phyloP scores from a whole-genome alignment of 2,113 vertebrate species.

The Ceuthmochares aereus region DNA sequence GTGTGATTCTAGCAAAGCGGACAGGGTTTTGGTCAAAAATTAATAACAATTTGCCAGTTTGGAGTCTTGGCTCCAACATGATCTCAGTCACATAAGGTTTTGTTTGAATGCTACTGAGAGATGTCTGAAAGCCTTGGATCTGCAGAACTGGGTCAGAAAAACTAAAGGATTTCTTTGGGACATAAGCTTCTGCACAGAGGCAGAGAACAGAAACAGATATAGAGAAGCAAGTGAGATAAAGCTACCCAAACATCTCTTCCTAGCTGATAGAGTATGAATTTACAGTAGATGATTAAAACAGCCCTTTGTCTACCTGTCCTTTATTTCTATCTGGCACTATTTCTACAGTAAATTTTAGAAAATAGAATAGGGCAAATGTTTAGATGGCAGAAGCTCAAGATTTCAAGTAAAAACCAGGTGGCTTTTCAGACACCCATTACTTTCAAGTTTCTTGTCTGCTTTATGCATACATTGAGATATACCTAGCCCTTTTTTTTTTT shows the following conservation, averaged over 20 bases:
- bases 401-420: background rate
- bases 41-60: background rate
- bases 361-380: background rate
- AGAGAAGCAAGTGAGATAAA: background rate
- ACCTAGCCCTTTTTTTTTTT: background rate
- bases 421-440: background rate
- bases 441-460: background rate
- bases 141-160: background rate
- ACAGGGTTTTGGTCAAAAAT: background rate
- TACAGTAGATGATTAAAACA: background rate
- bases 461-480: background rate
- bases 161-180: background rate
- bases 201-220: background rate
- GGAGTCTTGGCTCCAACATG: background rate
- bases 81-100: background rate
- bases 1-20: background rate
- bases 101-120: background rate
- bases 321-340: background rate
- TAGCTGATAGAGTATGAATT: background rate
- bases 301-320: background rate
- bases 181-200: background rate
- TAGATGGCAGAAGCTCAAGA: background rate
- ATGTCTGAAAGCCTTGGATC: background rate
- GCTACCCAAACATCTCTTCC: background rate
- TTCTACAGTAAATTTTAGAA: conserved; percentile 9